Base-by-base conservation (phyloP, 2,888 invertebrate genomes). In the Lepidonotus clava region DNA sequence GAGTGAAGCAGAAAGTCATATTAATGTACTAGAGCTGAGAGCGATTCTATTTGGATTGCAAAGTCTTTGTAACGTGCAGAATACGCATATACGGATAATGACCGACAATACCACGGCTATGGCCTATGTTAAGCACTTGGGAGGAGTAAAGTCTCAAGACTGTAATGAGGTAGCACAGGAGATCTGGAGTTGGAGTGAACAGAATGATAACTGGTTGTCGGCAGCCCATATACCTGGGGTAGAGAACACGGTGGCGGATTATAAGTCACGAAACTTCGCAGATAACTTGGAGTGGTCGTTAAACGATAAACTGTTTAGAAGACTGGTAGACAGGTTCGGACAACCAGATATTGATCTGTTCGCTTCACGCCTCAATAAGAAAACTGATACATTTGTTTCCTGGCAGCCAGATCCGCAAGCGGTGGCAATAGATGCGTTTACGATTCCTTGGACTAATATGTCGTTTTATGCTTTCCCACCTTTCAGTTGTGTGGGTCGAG, bases 211-310 rank as follows among this genome's bases (percentile, higher is more conserved):
- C 18, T 76, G 76, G 76, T 2, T 76, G 1, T 24, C 36, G 18
- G 24, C 38, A 4, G 21, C 76, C 4, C 28, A 34, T 18, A 2
- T 76, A 6, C 76, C 76, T 4, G 76, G 76, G 14, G 5, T 2
- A 34, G n/a, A 5, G 1, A 76, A 76, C 18, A 0, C 6, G 1
- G 18, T 1, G 8, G 76, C 76, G 5, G 36, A 76, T 40, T 18
- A 21, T 5, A 38, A 34, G 18, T 76, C 38, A 18, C 34, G 76
- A 21, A 4, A 1, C 1, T 76, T 76, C 18, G 2, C 1, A 8
- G 76, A 76, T 21, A 40, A 76, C 36, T n/a, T 76, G 18, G 76
- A 76, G 21, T 76, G 76, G 76, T 14, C 38, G 1, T 21, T 76
- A 4, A 5, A 1, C 0, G 38, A 36, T 5, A 76, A 34, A 14